Conservation (phyloP, 2,113 vertebrate genomes). For the Charadrius vociferus region DNA sequence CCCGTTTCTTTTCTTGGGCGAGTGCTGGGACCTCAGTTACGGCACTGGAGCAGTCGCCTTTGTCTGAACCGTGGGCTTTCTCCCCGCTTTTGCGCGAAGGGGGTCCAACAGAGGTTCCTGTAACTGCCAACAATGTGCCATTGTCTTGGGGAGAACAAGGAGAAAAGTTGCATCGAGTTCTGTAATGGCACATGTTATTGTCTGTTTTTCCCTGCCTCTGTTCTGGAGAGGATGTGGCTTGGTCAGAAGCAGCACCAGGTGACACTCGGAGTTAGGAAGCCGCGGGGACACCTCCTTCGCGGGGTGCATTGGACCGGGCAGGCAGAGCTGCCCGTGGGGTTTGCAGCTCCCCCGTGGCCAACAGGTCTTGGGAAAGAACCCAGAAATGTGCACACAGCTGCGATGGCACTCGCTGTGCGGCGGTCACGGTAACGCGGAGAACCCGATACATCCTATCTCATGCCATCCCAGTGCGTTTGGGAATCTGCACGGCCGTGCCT, state of each 20-base stretch:
- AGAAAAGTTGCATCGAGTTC: background rate
- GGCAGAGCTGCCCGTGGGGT: background rate
- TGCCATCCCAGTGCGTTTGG: rapidly evolving
- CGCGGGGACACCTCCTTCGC: rapidly evolving
- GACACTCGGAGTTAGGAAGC: background rate
- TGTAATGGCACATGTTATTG: rapidly evolving
- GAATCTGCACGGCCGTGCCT: rapidly evolving
- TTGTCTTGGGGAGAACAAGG: background rate
- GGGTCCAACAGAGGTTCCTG: background rate
- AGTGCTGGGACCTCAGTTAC: background rate
- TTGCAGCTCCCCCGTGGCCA: background rate
- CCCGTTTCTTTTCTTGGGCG: rapidly evolving
- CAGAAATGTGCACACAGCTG: background rate
- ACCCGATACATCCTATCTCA: rapidly evolving
- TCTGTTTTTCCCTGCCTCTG: background rate
- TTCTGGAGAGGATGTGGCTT: background rate
- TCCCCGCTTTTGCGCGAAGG: background rate
- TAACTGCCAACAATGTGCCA: background rate
- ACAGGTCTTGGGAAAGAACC: background rate
- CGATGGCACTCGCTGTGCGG: rapidly evolving
- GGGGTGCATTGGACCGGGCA: background rate
- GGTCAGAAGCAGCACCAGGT: background rate
- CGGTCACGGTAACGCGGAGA: rapidly evolving
- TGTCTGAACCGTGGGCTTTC: background rate
- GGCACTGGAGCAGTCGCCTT: background rate